Evolutionary conservation across 2,888 invertebrate species (phyloP), one percentile per base, ranked within the genome.

Genomic region (Andricus quercusramuli): DNA sequence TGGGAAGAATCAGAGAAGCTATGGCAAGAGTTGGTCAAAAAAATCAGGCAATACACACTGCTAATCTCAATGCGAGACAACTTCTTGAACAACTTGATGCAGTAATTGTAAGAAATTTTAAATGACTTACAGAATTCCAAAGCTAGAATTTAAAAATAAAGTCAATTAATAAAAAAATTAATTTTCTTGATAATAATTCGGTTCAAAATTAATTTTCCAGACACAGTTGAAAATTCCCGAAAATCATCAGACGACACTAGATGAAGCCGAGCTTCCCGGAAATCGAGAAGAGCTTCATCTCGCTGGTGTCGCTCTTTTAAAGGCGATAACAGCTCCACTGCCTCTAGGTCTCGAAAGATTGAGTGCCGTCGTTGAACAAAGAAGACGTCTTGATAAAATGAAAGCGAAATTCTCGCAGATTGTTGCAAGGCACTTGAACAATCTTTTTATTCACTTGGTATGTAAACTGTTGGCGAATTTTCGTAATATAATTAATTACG

Each of bases 11-110:
- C 3, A 95, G 97, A 84, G 97, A 97, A 90, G 96, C 97, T 44
- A 97, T 98, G 95, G 97, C 97, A 88, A 96, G 97, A 89, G 98
- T 98, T 94, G 97, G 97, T 83, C 97, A 97, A 89, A 98, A 98
- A 91, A 98, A 98, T 93, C 95, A 96, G 15, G 95, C 97, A 91
- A 97, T 98, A 88, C 96, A 97, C 90, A 95, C 97, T 15, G 97
- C 97, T 65, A 98, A 97, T 93, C 95, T 94, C 88, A 98, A 97
- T 93, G 98, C 97, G 91, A 96, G 96, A 85, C 95, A 95, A 85
- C 93, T 98, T 82, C 94, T 97, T 87, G 95, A 95, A 82, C 97
- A 98, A 91, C 94, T 99, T 20, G 96, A 96, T 87, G 96, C 95
- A 91, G 94, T 97, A 78, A 95, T 97, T 90, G 96, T 97, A 94